Evolutionary conservation across 2,113 vertebrate species (phyloP), one percentile per base, ranked within the genome.

Genomic region (Eonycteris spelaea): DNA sequence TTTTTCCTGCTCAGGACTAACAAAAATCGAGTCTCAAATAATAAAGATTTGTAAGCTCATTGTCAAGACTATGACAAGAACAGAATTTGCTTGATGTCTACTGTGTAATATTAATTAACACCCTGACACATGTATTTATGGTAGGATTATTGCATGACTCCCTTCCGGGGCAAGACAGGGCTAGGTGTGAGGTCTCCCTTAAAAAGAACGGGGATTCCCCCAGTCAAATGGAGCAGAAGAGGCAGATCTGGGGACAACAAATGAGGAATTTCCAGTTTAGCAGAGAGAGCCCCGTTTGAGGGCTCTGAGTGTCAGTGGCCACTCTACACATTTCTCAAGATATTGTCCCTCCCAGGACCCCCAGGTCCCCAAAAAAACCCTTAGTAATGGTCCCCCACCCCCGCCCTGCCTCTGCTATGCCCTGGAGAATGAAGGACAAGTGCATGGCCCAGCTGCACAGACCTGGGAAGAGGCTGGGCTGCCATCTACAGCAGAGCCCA

Each of bases 391-490:
- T 63, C 2, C n/a, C 10, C n/a, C n/a, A n/a, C n/a, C n/a, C n/a
- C n/a, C n/a, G n/a, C n/a, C 4, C 55, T 40, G 1, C 65, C 55
- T 59, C 7, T n/a, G 63, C 38, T 14, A 4, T 6, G 59, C 71
- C 35, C 16, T 48, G 48, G 16, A 79, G 70, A 59, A 33, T 16
- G 18, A 21, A 73, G 35, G 51, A 9, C 63, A 21, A 67, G 80
- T 2, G 9, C 2, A 3, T 48, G 65, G 48, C 3, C 7, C 24
- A 2, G 8, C 3, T 11, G 30, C 53, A 5, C 24, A 0, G 67
- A 11, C 63, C 35, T 0, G 6, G 21, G 80, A 26, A 43, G 24
- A 40, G 9, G 21, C 68, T 9, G 12, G 1, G 0, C 28, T 40
- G 75, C 6, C 45, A 3, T 15, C 26, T 4, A 2, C 9, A 1